phyloP scores from a whole-genome alignment of 2,113 vertebrate species.

The Silurus glanis region DNA sequence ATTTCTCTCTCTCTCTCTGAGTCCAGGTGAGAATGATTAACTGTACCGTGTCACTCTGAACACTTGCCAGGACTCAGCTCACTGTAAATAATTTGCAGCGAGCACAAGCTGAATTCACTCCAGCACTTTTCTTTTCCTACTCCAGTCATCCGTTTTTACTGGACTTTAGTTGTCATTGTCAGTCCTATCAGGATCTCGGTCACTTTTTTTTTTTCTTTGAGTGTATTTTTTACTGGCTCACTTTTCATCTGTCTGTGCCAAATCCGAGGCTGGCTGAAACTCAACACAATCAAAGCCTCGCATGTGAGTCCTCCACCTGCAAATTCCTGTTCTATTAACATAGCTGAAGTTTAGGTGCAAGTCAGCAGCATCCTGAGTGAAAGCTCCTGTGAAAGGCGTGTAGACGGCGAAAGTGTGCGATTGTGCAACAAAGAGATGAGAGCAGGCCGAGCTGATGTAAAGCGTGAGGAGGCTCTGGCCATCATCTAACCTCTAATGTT shows the following conservation, averaged over 20 bases:
- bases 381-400: background rate
- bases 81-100: conserved; percentile 54
- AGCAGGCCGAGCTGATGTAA: background rate
- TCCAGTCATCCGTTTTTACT: background rate
- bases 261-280: background rate
- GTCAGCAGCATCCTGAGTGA: background rate
- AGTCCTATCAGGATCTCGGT: background rate
- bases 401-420: background rate
- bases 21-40: conserved; percentile 51
- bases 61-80: conserved; percentile 55
- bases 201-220: background rate
- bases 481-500: background rate
- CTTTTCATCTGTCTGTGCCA: background rate
- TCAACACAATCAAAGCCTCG: background rate
- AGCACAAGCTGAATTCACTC: conserved; percentile 36
- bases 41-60: conserved; percentile 45
- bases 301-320: background rate
- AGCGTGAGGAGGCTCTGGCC: background rate
- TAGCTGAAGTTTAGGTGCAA: background rate
- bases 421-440: background rate
- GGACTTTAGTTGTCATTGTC: background rate
- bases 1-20: background rate
- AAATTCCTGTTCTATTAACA: background rate
- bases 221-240: background rate
- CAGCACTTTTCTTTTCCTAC: background rate